A percentile compares a stretch with the other conserved stretches of the same genome.
phyloP scores from a whole-genome alignment of 2,113 vertebrate genomes.

The Spea bombifrons region DNA sequence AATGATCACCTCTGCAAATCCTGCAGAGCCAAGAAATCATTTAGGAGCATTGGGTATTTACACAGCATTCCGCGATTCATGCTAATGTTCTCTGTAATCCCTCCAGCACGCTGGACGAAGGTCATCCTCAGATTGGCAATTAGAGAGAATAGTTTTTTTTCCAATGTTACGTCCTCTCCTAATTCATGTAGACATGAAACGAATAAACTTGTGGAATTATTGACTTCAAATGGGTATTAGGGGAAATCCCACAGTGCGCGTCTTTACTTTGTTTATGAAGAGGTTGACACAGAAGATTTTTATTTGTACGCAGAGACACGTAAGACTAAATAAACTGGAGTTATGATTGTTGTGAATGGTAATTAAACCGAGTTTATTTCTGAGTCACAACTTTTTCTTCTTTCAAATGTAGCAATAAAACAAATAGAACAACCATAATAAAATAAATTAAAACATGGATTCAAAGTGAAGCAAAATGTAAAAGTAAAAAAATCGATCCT shows the following conservation, averaged over 20 bases:
- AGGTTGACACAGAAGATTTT: background rate
- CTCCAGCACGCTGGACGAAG: slow-evolving; percentile 8
- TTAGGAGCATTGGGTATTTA: background rate
- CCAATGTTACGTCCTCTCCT: background rate
- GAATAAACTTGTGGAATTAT: background rate
- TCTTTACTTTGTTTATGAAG: background rate
- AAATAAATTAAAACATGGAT: too few relatives aligned
- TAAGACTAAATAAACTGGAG: background rate
- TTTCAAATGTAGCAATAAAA: too few relatives aligned
- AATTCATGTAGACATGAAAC: slow-evolving; percentile 3
- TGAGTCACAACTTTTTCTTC: too few relatives aligned
- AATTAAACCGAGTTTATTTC: background rate
- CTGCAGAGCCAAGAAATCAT: slow-evolving; percentile 16
- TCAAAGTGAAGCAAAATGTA: too few relatives aligned
- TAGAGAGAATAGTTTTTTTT: slow-evolving; percentile 9
- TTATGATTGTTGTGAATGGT: background rate
- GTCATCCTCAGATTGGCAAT: slow-evolving; percentile 4
- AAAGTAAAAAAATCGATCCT: too few relatives aligned
- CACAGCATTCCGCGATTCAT: slow-evolving; percentile 3
- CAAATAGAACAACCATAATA: too few relatives aligned
- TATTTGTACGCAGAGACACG: background rate
- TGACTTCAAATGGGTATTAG: background rate
- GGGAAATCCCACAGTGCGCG: background rate
- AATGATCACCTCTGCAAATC: slow-evolving; percentile 21
- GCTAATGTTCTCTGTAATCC: background rate